phyloP scores from a whole-genome alignment of 1,140 invertebrate genomes.

The Drosophila navojoa region DNA sequence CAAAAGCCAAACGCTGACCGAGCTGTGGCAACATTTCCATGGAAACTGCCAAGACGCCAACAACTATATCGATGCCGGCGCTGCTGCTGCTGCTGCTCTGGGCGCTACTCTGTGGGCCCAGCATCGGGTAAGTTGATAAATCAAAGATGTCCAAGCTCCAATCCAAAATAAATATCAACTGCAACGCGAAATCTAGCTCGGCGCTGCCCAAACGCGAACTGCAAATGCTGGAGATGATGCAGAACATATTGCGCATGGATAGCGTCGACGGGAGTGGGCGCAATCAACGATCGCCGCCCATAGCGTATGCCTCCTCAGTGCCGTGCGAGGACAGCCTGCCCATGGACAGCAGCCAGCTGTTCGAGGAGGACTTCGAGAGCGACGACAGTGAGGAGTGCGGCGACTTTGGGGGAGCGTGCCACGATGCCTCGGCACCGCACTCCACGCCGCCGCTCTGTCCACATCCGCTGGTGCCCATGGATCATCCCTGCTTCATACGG shows the following conservation, averaged over 20 bases:
- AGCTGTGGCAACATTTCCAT: constrained; percentile 66
- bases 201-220: constrained; percentile 49
- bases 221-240: constrained; percentile 67
- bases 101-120: constrained; percentile 32
- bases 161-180: neutral
- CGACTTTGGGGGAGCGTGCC: constrained; percentile 26
- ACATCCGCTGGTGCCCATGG: constrained; percentile 28
- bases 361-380: constrained; percentile 31
- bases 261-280: constrained; percentile 27
- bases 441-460: constrained; percentile 8
- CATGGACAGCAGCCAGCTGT: constrained; percentile 16
- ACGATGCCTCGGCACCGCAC: neutral
- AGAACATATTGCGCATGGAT: constrained; percentile 45
- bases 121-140: constrained; percentile 48
- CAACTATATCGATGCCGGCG: constrained; percentile 40
- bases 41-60: constrained; percentile 62
- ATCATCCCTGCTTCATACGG: constrained; percentile 64
- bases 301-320: constrained; percentile 41
- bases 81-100: constrained; percentile 43
- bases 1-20: constrained; percentile 69
- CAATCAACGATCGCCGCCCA: constrained; percentile 31
- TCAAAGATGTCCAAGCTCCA: too few relatives aligned
- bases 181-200: constrained; percentile 24
- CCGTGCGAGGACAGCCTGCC: constrained; percentile 55
- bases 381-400: constrained; percentile 48